A percentile compares a stretch with the other conserved stretches of the same genome.
Conservation (phyloP, 1,140 invertebrate species). For the Ridgeia piscesae region DNA sequence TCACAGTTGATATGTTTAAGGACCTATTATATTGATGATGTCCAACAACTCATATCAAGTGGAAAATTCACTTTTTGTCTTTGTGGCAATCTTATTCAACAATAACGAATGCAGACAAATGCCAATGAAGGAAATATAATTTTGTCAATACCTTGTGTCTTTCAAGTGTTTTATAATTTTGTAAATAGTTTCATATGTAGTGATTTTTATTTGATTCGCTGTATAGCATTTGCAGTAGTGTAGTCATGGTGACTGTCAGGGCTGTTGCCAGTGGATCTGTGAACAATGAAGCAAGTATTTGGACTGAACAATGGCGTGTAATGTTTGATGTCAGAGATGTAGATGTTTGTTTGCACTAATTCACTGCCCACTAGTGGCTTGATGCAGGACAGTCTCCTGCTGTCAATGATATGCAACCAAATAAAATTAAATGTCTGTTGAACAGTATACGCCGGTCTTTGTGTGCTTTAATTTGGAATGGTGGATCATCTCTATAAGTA, state of each 20-base stretch:
- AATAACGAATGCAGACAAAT: background rate
- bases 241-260: background rate
- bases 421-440: background rate
- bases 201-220: background rate
- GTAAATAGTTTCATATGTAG: background rate
- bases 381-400: background rate
- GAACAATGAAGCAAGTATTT: too few species aligned
- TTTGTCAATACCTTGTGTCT: background rate
- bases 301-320: too few species aligned
- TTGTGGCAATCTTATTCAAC: background rate
- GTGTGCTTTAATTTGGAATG: background rate
- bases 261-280: background rate
- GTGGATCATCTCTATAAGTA: too few species aligned
- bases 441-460: background rate
- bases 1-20: background rate
- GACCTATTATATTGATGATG: background rate
- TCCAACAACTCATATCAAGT: background rate
- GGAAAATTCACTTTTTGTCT: background rate
- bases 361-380: background rate
- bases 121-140: background rate
- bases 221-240: background rate
- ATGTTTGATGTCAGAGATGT: too few species aligned
- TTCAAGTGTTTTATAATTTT: conserved; percentile 7
- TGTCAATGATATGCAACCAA: background rate
- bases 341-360: background rate